Evolutionary conservation across 1,140 invertebrate species (phyloP).

Genomic region (Ooceraea biroi): DNA sequence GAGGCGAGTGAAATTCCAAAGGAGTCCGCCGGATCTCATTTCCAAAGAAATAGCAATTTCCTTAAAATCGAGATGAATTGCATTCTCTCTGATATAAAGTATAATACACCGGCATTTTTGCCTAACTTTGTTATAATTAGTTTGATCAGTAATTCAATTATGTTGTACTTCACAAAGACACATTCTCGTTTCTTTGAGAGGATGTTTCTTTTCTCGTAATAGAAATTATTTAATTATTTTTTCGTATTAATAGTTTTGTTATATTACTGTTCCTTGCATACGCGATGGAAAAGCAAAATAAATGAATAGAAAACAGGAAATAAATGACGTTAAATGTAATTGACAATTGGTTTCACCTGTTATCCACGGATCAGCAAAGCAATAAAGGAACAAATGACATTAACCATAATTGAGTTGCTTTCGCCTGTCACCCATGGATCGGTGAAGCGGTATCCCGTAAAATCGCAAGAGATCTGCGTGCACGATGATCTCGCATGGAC

Average conservation of each 20-base stretch:
- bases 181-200: too few relatives aligned
- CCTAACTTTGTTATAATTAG: neutral
- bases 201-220: too few relatives aligned
- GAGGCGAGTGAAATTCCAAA: conserved; percentile 38
- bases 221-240: too few relatives aligned
- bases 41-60: conserved; percentile 11
- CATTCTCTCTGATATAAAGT: neutral
- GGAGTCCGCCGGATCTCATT: conserved; percentile 22
- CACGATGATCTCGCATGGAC: conserved; percentile 10
- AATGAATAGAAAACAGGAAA: neutral
- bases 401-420: neutral
- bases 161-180: too few relatives aligned
- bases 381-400: neutral
- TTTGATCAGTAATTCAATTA: too few relatives aligned
- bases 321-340: neutral
- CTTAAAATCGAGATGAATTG: conserved; percentile 5
- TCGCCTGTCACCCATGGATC: conserved; percentile 36
- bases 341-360: too few relatives aligned
- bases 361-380: too few relatives aligned
- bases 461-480: conserved; percentile 31
- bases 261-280: too few relatives aligned
- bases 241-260: too few relatives aligned
- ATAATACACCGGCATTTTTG: neutral
- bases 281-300: too few relatives aligned
- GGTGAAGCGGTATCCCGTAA: conserved; percentile 19